Conservation (phyloP, 1,140 invertebrate species). For the Saccostrea cuccullata region DNA sequence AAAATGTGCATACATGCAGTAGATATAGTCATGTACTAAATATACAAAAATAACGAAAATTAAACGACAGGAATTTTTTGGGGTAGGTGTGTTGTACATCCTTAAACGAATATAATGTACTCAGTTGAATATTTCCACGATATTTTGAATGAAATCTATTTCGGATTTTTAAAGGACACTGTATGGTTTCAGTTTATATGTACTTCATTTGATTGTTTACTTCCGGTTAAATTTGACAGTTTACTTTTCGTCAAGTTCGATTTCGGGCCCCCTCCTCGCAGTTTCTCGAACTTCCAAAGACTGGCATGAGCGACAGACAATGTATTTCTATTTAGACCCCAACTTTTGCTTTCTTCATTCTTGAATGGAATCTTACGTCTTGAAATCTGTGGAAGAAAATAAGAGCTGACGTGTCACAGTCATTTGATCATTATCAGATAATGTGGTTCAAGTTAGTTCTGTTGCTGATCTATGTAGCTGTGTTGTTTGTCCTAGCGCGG, state of each 20-base stretch:
- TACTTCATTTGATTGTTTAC: neutral
- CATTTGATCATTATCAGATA: neutral
- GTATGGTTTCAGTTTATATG: neutral
- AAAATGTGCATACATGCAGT: too few species aligned
- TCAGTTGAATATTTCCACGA: too few species aligned
- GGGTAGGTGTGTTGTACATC: too few species aligned
- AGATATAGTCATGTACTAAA: too few species aligned
- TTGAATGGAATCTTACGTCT: neutral
- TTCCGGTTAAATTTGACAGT: constrained; percentile 21
- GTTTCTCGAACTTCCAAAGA: neutral
- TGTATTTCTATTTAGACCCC: neutral
- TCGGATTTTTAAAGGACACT: neutral
- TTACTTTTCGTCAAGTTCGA: too few species aligned
- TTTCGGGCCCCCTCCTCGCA: neutral
- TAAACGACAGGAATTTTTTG: too few species aligned
- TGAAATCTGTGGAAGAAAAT: neutral
- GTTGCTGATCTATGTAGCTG: constrained; percentile 74
- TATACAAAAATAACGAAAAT: too few species aligned
- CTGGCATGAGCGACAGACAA: neutral
- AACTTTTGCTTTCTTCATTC: neutral
- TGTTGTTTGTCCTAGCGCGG: constrained; percentile 77
- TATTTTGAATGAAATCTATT: too few species aligned
- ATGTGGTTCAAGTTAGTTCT: constrained; percentile 78
- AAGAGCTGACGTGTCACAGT: constrained; percentile 21
- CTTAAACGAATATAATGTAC: too few species aligned